Base-by-base conservation (phyloP, 2,888 invertebrate genomes). In the Agrenia bidenticulata region DNA sequence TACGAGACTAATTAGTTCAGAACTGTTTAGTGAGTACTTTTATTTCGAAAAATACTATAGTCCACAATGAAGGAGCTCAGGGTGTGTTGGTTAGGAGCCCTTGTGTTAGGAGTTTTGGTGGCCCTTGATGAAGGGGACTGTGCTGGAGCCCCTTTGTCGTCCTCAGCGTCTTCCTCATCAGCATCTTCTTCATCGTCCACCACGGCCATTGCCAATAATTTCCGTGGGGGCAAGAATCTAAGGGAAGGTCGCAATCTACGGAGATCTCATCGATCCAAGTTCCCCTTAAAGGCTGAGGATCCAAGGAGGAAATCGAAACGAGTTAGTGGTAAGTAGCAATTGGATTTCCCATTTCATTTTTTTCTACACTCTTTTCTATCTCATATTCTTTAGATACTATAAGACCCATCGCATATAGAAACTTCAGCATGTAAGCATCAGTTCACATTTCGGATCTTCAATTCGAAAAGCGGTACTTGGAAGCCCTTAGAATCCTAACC, bases 251-350 rank as follows among this genome's bases (percentile, higher is more conserved):
- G 69, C 5, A 69, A 65, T 54, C 27, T 72, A 39, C 67, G 71
- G 49, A 69, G 67, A 61, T 64, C 64, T 13, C 70, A 74, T 61
- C 51, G 69, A 37, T 70, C 70, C 13, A 74, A 74, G 60, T 74
- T 74, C 57, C 74, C 74, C 13, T 57, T 74, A 50, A 74, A 63
- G 41, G 68, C 69, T 24, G 70, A 67, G 53, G 74, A 74, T 26
- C 51, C 60, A 1, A 54, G 70, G 55, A 67, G 72, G 58, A 74
- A 74, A 61, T 69, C 72, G 11, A 72, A 72, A 63, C 67, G 74
- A 21, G 67, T 66, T 27, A 67, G 71, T 54, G 74, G 74, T 74
- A 72, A 74, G 69, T 17, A n/a, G n/a, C n/a, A n/a, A n/a, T n/a
- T n/a, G n/a, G n/a, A n/a, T n/a, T n/a, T n/a, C n/a, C n/a, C n/a